Percentiles rank a stretch among this genome's conserved stretches.
phyloP scores from a whole-genome alignment of 2,797 vertebrate genomes.

The Coendou prehensilis region DNA sequence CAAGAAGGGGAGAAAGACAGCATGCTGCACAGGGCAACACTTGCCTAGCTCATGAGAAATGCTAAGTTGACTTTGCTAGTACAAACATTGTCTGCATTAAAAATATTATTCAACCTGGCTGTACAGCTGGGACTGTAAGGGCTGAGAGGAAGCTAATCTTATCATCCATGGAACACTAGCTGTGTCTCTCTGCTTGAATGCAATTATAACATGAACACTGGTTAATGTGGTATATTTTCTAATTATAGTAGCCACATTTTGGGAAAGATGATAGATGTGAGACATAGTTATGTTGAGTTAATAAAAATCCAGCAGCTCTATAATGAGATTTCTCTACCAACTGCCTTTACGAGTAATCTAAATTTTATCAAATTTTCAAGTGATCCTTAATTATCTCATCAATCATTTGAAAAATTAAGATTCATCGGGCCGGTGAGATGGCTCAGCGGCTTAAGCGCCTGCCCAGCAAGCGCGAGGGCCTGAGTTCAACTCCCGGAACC shows the following conservation, averaged over 20 bases:
- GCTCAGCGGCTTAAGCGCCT: no score
- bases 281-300: conserved; percentile 74
- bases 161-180: conserved; percentile 55
- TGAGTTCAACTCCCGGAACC: no score
- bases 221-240: conserved; percentile 60
- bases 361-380: conserved; percentile 36
- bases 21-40: neutral
- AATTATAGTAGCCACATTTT: conserved; percentile 57
- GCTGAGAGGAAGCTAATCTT: conserved; percentile 66
- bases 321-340: conserved; percentile 62
- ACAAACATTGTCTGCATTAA: conserved; percentile 75
- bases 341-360: neutral
- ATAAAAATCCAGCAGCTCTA: conserved; percentile 67
- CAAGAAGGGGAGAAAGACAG: neutral
- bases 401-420: conserved; percentile 27
- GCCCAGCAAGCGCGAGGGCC: no score
- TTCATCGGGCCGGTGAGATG: no score
- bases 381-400: neutral
- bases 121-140: conserved; percentile 4
- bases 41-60: conserved; percentile 60
- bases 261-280: conserved; percentile 12
- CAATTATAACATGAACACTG: conserved; percentile 45
- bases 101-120: conserved; percentile 58
- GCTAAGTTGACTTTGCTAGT: conserved; percentile 79
- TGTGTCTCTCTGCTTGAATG: conserved; percentile 36